These are phyloP conservation scores for Ceraclea dissimilis DNA, from an alignment of 2,888 invertebrate genomes.

Conservation along the genomic window DNA sequence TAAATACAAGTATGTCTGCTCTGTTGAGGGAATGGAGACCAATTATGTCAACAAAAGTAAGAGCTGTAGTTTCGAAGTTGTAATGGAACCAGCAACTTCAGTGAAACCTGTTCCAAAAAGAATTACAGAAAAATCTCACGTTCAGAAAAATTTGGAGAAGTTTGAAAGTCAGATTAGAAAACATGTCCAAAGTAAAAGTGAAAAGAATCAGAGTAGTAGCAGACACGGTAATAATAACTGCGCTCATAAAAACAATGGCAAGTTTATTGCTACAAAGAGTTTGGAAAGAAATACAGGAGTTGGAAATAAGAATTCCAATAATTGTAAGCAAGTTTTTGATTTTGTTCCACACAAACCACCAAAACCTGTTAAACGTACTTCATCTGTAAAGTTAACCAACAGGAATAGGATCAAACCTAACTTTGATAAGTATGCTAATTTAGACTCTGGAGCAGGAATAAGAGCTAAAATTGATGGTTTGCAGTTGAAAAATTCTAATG, in stretches of 20 bases:
- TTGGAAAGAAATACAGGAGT: slow-evolving; percentile 43
- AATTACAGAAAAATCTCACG: slow-evolving; percentile 46
- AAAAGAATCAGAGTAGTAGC: slow-evolving; percentile 44
- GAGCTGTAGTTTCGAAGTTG: slow-evolving; percentile 48
- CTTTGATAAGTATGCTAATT: slow-evolving; percentile 34
- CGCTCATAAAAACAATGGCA: slow-evolving; percentile 34
- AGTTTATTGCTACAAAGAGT: slow-evolving; percentile 42
- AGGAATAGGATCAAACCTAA: slow-evolving; percentile 41
- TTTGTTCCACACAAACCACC: slow-evolving; percentile 68
- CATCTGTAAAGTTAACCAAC: slow-evolving; percentile 53
- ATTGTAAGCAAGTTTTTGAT: slow-evolving; percentile 45
- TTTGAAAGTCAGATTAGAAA: slow-evolving; percentile 50
- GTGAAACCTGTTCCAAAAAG: slow-evolving; percentile 44
- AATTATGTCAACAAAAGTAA: slow-evolving; percentile 44
- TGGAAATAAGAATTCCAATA: slow-evolving; percentile 38
- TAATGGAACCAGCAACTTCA: slow-evolving; percentile 39
- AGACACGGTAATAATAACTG: slow-evolving; percentile 34
- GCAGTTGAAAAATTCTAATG: slow-evolving; percentile 39
- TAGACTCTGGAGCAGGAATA: slow-evolving; percentile 37
- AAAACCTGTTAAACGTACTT: slow-evolving; percentile 60
- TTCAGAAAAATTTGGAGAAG: slow-evolving; percentile 52
- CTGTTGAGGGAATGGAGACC: slow-evolving; percentile 43
- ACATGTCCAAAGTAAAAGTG: slow-evolving; percentile 38
- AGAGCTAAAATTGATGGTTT: slow-evolving; percentile 47
- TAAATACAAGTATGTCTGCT: slow-evolving; percentile 41